phyloP scores from a whole-genome alignment of 2,113 vertebrate species.

The Calidris pygmaea region DNA sequence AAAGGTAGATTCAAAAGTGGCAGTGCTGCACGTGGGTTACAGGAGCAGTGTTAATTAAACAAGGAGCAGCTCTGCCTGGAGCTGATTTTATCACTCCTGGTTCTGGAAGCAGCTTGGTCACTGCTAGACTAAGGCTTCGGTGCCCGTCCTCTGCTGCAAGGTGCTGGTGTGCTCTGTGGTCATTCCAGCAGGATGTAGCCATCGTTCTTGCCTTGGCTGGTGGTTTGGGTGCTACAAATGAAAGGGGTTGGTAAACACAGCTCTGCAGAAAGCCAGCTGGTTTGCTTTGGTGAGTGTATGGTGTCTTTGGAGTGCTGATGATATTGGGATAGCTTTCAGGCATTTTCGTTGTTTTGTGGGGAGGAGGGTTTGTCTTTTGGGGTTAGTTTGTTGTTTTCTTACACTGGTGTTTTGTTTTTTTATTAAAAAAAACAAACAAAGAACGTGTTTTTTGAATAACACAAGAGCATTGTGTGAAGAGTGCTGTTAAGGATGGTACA shows the following conservation, averaged over 20 bases:
- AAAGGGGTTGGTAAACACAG: neutral
- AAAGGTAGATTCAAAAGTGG: neutral
- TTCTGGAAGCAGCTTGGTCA: neutral
- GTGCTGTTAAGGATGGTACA: neutral
- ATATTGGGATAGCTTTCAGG: neutral
- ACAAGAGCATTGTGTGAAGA: neutral
- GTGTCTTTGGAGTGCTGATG: neutral
- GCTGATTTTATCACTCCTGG: neutral
- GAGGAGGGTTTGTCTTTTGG: neutral
- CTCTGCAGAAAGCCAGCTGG: neutral
- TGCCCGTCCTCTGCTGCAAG: neutral
- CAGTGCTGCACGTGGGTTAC: neutral
- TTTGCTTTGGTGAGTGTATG: neutral
- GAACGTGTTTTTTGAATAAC: neutral
- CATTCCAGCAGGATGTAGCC: neutral
- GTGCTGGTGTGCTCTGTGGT: neutral
- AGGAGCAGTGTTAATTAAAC: neutral
- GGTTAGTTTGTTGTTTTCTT: neutral
- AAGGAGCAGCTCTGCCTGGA: neutral
- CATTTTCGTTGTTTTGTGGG: neutral
- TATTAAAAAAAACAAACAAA: neutral
- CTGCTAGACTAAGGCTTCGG: neutral
- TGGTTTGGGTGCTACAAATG: neutral
- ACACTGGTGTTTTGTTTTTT: neutral
- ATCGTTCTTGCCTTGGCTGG: neutral